Evolutionary conservation across 64 coral and sea anemone genomes (phyloP), one percentile per base, ranked within the genome.

Genomic region (Acropora tenuis): DNA sequence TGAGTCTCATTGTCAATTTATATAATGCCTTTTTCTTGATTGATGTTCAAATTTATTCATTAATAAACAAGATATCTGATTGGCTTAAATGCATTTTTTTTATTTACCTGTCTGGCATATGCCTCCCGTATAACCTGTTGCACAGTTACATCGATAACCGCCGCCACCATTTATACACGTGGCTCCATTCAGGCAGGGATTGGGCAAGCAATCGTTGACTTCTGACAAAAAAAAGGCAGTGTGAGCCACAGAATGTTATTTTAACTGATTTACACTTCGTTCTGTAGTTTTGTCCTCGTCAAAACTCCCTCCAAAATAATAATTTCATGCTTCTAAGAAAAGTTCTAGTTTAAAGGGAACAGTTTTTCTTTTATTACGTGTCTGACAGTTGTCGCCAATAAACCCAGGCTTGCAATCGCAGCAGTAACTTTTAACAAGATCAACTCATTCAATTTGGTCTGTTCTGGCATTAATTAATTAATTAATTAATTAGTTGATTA

Each of bases 321-420:
- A 30, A 30, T 30, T 30, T 30, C 30, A 30, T 30, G 30, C 30
- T 30, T 30, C 30, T 30, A 30, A 30, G 30, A 30, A 30, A 30
- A 30, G 30, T 30, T 30, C 30, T 30, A 30, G 30, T 55, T 55
- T 55, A 55, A 55, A 55, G 10, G 52, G 5, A 55, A 55, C 5
- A 55, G 10, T 5, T 10, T 7, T 55, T 55, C 52, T 41, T 43
- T 41, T 17, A 40, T 45, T 76, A 76, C 74, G 61, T 13, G 67
- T 48, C 15, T 89, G 74, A 42, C 87, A 89, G 87, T 79, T 65
- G 55, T n/a, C 18, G 20, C 87, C 87, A 67, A 55, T 12, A 17
- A 67, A 89, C 1, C 87, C 87, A 46, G 67, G 46, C 2, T 9
- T 47, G 57, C 87, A 89, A 1, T 89, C 75, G 69, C 87, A 89